A percentile compares a stretch with the other conserved stretches of the same genome.
These are phyloP conservation scores for Eulimnadia texana DNA, from an alignment of 1,140 invertebrate genomes.

Conservation along the genomic window DNA sequence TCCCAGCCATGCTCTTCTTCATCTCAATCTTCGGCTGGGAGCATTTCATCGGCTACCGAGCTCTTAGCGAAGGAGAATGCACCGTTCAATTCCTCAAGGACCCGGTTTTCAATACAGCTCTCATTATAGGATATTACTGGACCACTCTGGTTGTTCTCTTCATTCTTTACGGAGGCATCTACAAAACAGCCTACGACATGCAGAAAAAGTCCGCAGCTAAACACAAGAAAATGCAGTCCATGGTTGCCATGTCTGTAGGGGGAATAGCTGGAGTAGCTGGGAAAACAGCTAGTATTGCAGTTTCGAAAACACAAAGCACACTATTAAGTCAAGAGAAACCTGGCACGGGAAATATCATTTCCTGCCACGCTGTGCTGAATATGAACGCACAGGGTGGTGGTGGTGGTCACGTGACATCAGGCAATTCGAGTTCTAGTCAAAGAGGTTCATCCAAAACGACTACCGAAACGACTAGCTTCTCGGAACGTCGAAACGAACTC, in stretches of 20 bases:
- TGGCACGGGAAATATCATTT: not conserved
- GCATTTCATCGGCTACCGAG: constrained; percentile 83
- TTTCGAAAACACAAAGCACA: not conserved
- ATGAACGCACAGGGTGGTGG: not conserved
- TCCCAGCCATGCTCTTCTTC: constrained; percentile 91
- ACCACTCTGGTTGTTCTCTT: constrained; percentile 85
- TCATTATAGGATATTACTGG: constrained; percentile 98
- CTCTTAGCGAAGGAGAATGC: constrained; percentile 74
- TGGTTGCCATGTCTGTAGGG: constrained; percentile 59
- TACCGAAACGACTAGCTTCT: constrained; percentile 35
- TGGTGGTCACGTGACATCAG: not conserved
- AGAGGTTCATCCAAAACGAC: constrained; percentile 25
- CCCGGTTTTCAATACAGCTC: constrained; percentile 91
- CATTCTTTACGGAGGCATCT: constrained; percentile 91
- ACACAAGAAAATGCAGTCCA: constrained; percentile 82
- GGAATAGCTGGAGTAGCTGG: constrained; percentile 76
- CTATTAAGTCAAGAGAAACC: not conserved
- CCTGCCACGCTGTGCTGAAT: not conserved
- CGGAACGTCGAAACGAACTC: constrained; percentile 34
- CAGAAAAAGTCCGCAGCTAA: constrained; percentile 94
- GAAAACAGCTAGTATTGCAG: constrained; percentile 49
- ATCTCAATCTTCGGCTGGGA: constrained; percentile 99
- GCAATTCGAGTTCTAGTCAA: not conserved
- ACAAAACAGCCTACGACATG: constrained; percentile 97
- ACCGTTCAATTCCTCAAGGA: constrained; percentile 96